Evolutionary conservation across 2,888 invertebrate species (phyloP).

Genomic region (Chamaedrilus cognettii): DNA sequence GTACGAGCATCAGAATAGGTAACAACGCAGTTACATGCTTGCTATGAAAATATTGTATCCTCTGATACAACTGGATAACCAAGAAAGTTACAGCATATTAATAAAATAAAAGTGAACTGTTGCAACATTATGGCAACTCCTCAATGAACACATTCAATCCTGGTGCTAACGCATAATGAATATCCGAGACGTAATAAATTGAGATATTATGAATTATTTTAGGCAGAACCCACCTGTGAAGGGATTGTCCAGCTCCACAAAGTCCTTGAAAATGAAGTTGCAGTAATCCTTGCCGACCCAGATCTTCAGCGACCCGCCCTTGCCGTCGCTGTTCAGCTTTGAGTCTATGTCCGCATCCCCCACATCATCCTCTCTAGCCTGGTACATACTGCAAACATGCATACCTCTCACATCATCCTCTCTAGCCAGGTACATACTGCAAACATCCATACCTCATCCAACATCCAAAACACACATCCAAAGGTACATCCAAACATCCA

Average conservation of each 20-base stretch:
- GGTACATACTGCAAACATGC: constrained; percentile 16
- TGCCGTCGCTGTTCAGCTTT: constrained; percentile 12
- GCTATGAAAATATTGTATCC: no score
- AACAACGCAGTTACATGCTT: no score
- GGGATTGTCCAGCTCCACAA: constrained; percentile 84
- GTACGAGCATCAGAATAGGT: no score
- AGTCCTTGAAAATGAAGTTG: constrained; percentile 95
- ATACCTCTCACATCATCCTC: constrained; percentile 28
- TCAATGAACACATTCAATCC: neutral
- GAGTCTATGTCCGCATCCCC: constrained; percentile 21
- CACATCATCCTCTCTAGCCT: constrained; percentile 13
- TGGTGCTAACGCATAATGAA: no score
- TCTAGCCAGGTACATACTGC: no score
- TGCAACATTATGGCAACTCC: neutral
- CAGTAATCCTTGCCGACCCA: constrained; percentile 98
- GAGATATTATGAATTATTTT: no score
- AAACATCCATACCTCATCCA: no score
- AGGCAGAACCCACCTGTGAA: constrained; percentile 65
- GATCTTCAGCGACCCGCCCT: constrained; percentile 54
- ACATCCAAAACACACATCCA: no score
- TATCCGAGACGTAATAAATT: no score
- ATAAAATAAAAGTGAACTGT: neutral
- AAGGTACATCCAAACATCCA: no score
- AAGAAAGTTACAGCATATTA: no score
- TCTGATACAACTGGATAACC: no score